phyloP scores from a whole-genome alignment of 1,140 invertebrate genomes.

The Psix sp. region DNA sequence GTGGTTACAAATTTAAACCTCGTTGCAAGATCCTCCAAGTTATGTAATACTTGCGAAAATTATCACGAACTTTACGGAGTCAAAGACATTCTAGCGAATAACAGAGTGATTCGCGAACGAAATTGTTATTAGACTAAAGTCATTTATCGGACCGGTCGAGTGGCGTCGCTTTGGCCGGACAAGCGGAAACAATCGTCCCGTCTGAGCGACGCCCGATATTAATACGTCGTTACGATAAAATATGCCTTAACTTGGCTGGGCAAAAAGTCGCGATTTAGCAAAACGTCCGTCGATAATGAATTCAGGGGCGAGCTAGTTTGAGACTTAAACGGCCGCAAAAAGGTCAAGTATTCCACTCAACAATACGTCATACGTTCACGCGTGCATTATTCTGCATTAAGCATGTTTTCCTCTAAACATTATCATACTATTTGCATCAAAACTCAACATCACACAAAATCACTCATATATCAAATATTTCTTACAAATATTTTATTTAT shows the following conservation, averaged over 20 bases:
- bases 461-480: too few species aligned
- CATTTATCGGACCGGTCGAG: conserved; percentile 7
- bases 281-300: conserved; percentile 45
- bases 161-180: not conserved
- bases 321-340: not conserved
- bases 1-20: conserved; percentile 54
- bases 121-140: conserved; percentile 13
- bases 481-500: too few species aligned
- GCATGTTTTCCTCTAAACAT: too few species aligned
- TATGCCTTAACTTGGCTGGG: conserved; percentile 21
- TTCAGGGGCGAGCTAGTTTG: conserved; percentile 14
- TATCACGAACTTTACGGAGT: conserved; percentile 39
- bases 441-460: too few species aligned
- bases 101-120: conserved; percentile 7
- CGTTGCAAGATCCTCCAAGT: conserved; percentile 44
- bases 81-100: conserved; percentile 35
- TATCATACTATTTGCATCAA: too few species aligned
- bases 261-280: conserved; percentile 35
- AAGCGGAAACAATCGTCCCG: conserved; percentile 5
- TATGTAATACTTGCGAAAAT: conserved; percentile 51
- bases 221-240: conserved; percentile 45
- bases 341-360: too few species aligned
- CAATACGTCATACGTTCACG: too few species aligned
- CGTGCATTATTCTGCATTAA: too few species aligned
- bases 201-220: conserved; percentile 15